These are phyloP conservation scores for Microcebus tavaratra DNA, from an alignment of 2,113 vertebrate species.

Conservation along the genomic window DNA sequence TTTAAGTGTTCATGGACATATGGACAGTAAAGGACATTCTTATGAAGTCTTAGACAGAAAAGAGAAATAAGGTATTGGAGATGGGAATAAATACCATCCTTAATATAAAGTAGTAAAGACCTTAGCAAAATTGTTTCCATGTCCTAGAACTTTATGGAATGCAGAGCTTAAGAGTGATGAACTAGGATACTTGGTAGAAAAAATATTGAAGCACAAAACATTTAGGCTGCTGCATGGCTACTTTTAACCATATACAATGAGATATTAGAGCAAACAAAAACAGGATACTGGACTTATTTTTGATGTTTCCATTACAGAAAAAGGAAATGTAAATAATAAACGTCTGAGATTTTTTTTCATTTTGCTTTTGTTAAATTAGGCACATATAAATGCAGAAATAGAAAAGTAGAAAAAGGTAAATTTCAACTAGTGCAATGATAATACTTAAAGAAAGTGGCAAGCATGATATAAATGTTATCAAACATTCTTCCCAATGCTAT, in stretches of 20 bases:
- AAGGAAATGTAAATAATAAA: neutral
- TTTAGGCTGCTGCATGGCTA: neutral
- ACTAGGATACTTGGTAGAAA: neutral
- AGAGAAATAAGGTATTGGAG: neutral
- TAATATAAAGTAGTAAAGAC: neutral
- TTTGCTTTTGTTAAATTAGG: neutral
- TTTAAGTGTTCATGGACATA: neutral
- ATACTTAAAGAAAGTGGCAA: neutral
- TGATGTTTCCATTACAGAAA: neutral
- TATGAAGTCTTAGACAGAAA: neutral
- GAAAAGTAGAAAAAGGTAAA: neutral
- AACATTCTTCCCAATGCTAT: rapidly evolving
- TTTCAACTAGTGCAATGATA: neutral
- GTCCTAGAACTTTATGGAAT: neutral
- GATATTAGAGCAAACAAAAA: neutral
- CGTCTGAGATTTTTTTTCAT: neutral
- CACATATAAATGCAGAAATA: neutral
- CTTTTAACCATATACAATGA: neutral
- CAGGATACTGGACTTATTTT: neutral
- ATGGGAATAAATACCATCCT: neutral
- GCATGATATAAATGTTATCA: neutral
- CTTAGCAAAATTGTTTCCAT: neutral
- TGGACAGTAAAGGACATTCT: neutral
- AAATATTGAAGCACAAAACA: neutral
- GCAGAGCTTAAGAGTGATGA: neutral